Base-by-base conservation (phyloP, 1,140 invertebrate genomes). In the Papilio polyxenes region DNA sequence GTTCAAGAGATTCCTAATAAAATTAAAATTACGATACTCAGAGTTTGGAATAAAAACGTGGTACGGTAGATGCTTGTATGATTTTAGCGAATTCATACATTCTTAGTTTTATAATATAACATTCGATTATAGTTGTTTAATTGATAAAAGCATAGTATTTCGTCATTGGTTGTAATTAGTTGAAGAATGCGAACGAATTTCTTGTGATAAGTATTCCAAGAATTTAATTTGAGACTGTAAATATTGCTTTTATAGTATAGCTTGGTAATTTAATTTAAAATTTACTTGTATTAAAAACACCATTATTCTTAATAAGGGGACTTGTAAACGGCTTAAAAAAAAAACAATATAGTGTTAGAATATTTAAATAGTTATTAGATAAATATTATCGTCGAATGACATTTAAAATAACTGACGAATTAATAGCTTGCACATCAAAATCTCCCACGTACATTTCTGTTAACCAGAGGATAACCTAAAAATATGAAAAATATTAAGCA, bases 1-100 rank as follows among this genome's bases (percentile, higher is more conserved):
- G 85, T 89, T 89, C 86, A 85, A 69, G 89, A 92, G 89, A 92
- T 92, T 92, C 90, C 89, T 91, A 91, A 87, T 90, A 88, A 85
- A 84, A 40, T 89, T 72, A 69, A 80, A 69, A 65, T 79, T 40
- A 79, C 20, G 37, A 79, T 56, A 59, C 56, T 59, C 77, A 59
- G 37, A 44, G 51, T 78, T 56, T n/a, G 48, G 17, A 40, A 17
- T 15, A 5, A 40, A 89, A 85, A 87, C 82, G 79, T 53, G 23
- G 85, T 84, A 85, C 84, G 80, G 77, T 82, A 77, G 77, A 75
- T 69, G 65, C 83, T 81, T n/a, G 37, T 59, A 56, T 44, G 53
- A 62, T 59, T 56, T 79, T 37, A 17, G 44, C 49, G 62, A 56
- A 40, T 56, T 56, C 15, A n/a, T 78, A 37, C 9, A 65, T 31